Evolutionary conservation across 2,888 invertebrate species (phyloP).

Genomic region (Mactromeris polynyma): DNA sequence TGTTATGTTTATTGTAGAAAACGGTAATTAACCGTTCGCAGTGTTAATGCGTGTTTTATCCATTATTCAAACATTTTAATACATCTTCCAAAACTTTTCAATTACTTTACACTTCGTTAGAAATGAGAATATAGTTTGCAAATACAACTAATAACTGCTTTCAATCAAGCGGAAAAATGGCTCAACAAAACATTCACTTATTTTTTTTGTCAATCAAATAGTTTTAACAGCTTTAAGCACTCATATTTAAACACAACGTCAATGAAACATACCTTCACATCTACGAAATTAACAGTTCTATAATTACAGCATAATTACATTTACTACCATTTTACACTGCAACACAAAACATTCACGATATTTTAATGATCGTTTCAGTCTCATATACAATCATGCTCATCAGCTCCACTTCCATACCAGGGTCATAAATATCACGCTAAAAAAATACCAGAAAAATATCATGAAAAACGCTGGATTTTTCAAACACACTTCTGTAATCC

Average conservation of each 20-base stretch:
- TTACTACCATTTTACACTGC: neutral
- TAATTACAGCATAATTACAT: neutral
- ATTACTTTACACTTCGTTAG: constrained; percentile 3
- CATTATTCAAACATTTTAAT: constrained; percentile 21
- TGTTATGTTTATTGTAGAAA: neutral
- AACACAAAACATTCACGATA: neutral
- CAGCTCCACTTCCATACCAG: neutral
- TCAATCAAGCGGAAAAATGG: constrained; percentile 34
- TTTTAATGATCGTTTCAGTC: neutral
- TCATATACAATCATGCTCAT: neutral
- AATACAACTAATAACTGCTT: constrained; percentile 18
- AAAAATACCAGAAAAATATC: no score
- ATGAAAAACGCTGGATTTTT: no score
- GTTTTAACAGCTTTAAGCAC: neutral
- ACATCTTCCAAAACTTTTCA: constrained; percentile 24
- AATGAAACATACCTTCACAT: neutral
- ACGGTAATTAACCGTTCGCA: neutral
- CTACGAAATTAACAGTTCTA: neutral
- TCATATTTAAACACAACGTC: neutral
- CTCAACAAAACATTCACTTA: constrained; percentile 19
- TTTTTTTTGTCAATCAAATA: neutral
- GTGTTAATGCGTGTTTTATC: constrained; percentile 2
- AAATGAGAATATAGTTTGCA: neutral
- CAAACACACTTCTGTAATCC: neutral
- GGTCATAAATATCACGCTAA: neutral